These are phyloP conservation scores for Hoplodrina ambigua DNA, from an alignment of 2,888 invertebrate species.

Conservation along the genomic window DNA sequence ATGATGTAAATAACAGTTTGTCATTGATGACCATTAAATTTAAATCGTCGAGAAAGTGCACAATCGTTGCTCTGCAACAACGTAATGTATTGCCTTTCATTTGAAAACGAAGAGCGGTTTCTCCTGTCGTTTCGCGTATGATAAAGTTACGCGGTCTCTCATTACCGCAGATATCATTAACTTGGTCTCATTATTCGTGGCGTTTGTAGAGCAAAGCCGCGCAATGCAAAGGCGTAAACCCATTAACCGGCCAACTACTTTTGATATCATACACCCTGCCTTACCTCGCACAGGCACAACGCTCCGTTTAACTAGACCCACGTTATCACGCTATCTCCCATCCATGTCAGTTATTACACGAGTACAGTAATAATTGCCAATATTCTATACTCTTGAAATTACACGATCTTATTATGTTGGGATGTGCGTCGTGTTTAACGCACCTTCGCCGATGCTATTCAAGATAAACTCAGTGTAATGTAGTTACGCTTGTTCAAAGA, in stretches of 20 bases:
- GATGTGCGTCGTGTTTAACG: constrained; percentile 46
- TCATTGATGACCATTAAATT: constrained; percentile 74
- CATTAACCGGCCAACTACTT: constrained; percentile 60
- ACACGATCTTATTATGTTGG: constrained; percentile 54
- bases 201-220: constrained; percentile 74
- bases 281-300: constrained; percentile 47
- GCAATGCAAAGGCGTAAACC: constrained; percentile 58
- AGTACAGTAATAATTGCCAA: constrained; percentile 59
- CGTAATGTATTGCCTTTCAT: constrained; percentile 83
- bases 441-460: constrained; percentile 37
- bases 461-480: constrained; percentile 48
- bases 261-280: constrained; percentile 64
- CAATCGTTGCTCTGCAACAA: constrained; percentile 74
- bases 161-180: constrained; percentile 82
- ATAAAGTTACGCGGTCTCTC: constrained; percentile 84
- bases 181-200: constrained; percentile 73
- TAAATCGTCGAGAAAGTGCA: constrained; percentile 78
- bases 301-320: constrained; percentile 50
- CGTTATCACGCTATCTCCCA: constrained; percentile 53
- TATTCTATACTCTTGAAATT: constrained; percentile 48
- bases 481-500: constrained; percentile 21
- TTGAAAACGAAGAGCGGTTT: constrained; percentile 83
- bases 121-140: constrained; percentile 82
- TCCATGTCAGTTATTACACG: constrained; percentile 52
- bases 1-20: constrained; percentile 57